Evolutionary conservation across 53 echinoderm and acorn worm genomes (phyloP).

Genomic region (Holothuria leucospilota): DNA sequence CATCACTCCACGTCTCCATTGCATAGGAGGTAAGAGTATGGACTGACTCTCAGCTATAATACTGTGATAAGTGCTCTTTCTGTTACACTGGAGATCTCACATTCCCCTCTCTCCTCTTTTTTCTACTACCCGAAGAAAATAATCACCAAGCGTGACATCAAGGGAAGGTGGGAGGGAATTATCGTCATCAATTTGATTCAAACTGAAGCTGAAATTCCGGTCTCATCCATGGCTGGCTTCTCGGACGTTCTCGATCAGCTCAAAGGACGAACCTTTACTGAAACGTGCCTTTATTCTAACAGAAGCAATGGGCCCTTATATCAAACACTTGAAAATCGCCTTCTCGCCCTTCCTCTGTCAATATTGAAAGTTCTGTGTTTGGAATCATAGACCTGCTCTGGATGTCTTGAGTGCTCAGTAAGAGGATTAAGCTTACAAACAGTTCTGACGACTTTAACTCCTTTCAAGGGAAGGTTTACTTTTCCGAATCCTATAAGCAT

Average conservation of each 20-base stretch:
- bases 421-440: conserved; percentile 38
- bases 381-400: background rate
- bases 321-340: conserved; percentile 35
- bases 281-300: background rate
- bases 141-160: no score
- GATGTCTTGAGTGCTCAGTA: background rate
- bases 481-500: conserved; percentile 8
- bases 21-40: no score
- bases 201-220: no score
- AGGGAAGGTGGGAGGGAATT: no score
- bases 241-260: no score
- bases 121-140: no score
- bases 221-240: no score
- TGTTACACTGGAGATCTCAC: no score
- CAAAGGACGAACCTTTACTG: background rate
- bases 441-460: background rate
- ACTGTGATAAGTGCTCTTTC: no score
- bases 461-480: conserved; percentile 22
- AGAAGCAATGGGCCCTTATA: conserved; percentile 10
- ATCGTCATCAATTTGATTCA: no score
- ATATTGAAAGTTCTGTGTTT: conserved; percentile 21
- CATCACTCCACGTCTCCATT: background rate
- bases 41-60: no score
- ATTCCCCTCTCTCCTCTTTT: no score
- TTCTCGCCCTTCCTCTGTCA: conserved; percentile 10